Evolutionary conservation across 1,140 invertebrate genomes (phyloP).

Genomic region (Drosophila bocqueti): DNA sequence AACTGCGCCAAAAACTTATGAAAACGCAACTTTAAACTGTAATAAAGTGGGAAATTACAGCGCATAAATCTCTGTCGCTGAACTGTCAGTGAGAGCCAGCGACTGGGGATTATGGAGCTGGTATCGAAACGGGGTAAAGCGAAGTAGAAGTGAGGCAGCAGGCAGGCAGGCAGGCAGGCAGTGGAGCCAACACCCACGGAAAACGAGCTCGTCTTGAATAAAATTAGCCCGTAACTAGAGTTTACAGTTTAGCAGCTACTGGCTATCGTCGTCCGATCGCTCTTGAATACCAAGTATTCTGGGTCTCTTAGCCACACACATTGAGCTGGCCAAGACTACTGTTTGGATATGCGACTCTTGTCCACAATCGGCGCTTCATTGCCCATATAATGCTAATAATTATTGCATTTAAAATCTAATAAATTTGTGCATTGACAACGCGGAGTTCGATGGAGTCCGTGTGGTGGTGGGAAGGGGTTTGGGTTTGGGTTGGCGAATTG

Average conservation of each 20-base stretch:
- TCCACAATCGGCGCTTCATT: conserved; percentile 73
- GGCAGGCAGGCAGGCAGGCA: conserved; percentile 10
- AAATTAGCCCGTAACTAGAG: conserved; percentile 64
- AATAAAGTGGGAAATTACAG: conserved; percentile 83
- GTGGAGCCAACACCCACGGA: conserved; percentile 70
- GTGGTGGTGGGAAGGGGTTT: neutral
- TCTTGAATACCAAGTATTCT: conserved; percentile 60
- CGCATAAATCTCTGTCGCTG: conserved; percentile 77
- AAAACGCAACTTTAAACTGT: conserved; percentile 82
- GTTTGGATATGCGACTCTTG: conserved; percentile 60
- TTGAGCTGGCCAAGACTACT: conserved; percentile 30
- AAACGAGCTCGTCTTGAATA: conserved; percentile 61
- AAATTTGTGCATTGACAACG: conserved; percentile 80
- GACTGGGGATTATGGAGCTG: conserved; percentile 24
- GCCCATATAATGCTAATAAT: conserved; percentile 83
- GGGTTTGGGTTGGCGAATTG: neutral
- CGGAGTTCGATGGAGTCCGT: conserved; percentile 53
- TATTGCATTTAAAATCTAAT: conserved; percentile 85
- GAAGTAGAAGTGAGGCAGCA: conserved; percentile 20
- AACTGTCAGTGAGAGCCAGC: conserved; percentile 60
- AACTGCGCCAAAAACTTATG: conserved; percentile 70
- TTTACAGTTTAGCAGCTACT: conserved; percentile 76
- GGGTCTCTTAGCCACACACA: conserved; percentile 38
- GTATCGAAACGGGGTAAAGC: neutral
- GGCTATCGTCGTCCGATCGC: conserved; percentile 21